These are phyloP conservation scores for Ptychobarbus kaznakovi DNA, from an alignment of 2,797 vertebrate species.

Conservation along the genomic window DNA sequence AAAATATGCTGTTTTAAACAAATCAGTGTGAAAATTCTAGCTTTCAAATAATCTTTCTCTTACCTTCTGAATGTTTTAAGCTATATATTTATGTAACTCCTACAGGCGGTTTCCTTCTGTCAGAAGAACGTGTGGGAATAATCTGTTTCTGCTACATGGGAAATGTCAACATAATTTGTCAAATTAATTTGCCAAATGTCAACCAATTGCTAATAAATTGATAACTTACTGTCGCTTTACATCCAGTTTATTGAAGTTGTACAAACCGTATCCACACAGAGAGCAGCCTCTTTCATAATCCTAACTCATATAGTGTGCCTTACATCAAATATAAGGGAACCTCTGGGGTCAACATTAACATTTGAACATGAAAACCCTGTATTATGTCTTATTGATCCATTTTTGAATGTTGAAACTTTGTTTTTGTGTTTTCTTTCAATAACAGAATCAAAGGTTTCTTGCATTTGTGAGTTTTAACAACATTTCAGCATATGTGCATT, in stretches of 20 bases:
- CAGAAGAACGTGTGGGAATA: slow-evolving; percentile 74
- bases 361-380: background rate
- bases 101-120: slow-evolving; percentile 76
- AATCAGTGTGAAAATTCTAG: too few relatives aligned
- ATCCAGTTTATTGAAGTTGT: background rate
- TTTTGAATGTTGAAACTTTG: background rate
- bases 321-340: background rate
- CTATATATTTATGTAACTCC: background rate
- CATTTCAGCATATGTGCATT: background rate
- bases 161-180: background rate
- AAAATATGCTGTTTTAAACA: too few relatives aligned
- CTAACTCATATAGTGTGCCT: background rate
- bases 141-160: slow-evolving; percentile 20
- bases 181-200: slow-evolving; percentile 6
- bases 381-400: background rate
- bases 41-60: background rate
- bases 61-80: background rate
- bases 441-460: background rate
- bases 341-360: background rate
- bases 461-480: background rate
- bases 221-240: background rate
- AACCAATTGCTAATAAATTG: background rate
- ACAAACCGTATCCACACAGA: background rate
- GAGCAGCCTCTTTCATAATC: background rate
- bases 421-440: background rate